Evolutionary conservation across 2,888 invertebrate genomes (phyloP), one percentile per base, ranked within the genome.

Genomic region (Lucinisca nassula): DNA sequence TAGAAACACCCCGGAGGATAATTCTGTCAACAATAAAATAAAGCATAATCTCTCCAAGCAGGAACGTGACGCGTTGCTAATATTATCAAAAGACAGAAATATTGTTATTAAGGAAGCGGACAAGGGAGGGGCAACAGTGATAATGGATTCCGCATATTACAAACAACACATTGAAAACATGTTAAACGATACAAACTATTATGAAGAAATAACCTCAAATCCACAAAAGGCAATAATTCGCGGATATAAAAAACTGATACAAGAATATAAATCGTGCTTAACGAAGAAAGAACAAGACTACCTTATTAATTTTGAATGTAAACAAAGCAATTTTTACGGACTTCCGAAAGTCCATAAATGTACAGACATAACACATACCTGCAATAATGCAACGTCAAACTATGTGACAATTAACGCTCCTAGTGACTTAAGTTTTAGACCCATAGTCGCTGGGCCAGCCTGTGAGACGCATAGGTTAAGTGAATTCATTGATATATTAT

Each of bases 31-130:
- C 32, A n/a, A 67, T 35, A 17, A 67, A 10, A 35, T 35, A 17
- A 67, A 67, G 35, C n/a, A 67, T 2, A 67, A 35, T 35, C 8
- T 67, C 6, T n/a, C 8, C 21, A 3, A 32, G 32, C 55, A 67
- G 24, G 24, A 67, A 24, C 32, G 35, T 6, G 67, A 67, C 10
- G 67, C 67, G 6, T 35, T 67, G 8, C 32, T 35, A 67, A 21
- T 17, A 67, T 35, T 67, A 6, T 67, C 67, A 67, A 24, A 67
- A 14, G 67, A 67, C 67, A 67, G 35, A 35, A n/a, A 17, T 12
- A 67, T 67, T 17, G 67, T 61, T 32, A 79, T 79, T 12, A 79
- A 79, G 27, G 79, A 79, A 38, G 79, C 79, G 0, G 73, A 79
- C 35, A 79, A 79, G 21, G 55, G 79, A 10, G 72, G 79, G 10